Evolutionary conservation across 1,140 invertebrate genomes (phyloP).

Genomic region (Drosophila pruinosa): DNA sequence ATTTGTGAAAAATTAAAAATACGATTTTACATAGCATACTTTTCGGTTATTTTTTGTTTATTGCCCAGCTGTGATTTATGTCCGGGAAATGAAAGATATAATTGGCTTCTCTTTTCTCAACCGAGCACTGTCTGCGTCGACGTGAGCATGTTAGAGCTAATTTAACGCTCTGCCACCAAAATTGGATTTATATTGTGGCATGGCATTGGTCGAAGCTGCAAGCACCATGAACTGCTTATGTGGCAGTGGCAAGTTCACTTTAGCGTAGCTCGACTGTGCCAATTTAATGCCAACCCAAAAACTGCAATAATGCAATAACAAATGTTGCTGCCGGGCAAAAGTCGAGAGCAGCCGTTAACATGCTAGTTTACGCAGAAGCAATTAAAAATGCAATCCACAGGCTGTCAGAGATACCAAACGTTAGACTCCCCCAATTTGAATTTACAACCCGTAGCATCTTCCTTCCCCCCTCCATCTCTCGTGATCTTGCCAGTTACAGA

Average conservation of each 20-base stretch:
- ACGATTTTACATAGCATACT: conserved; percentile 51
- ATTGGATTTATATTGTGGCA: conserved; percentile 63
- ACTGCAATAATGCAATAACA: conserved; percentile 35
- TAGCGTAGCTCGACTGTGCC: neutral
- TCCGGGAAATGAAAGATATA: conserved; percentile 66
- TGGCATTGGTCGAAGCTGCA: neutral
- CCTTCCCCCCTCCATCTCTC: neutral
- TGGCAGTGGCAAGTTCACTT: neutral
- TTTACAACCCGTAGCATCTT: neutral
- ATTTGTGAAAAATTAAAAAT: conserved; percentile 22
- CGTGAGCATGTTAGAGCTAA: conserved; percentile 36
- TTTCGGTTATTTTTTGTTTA: conserved; percentile 48
- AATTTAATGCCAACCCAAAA: conserved; percentile 11
- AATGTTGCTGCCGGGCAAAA: neutral
- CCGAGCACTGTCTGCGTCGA: neutral
- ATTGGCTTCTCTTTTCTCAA: conserved; percentile 44
- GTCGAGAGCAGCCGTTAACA: conserved; percentile 30
- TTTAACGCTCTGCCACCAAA: conserved; percentile 63
- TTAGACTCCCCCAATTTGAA: conserved; percentile 12
- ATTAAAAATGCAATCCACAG: conserved; percentile 55
- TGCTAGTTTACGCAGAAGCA: conserved; percentile 53
- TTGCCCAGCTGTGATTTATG: conserved; percentile 57
- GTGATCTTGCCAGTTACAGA: too few relatives aligned
- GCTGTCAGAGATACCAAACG: conserved; percentile 1
- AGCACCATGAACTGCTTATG: neutral